Evolutionary conservation across 2,888 invertebrate species (phyloP).

Genomic region (Apomyelois bistriatella): DNA sequence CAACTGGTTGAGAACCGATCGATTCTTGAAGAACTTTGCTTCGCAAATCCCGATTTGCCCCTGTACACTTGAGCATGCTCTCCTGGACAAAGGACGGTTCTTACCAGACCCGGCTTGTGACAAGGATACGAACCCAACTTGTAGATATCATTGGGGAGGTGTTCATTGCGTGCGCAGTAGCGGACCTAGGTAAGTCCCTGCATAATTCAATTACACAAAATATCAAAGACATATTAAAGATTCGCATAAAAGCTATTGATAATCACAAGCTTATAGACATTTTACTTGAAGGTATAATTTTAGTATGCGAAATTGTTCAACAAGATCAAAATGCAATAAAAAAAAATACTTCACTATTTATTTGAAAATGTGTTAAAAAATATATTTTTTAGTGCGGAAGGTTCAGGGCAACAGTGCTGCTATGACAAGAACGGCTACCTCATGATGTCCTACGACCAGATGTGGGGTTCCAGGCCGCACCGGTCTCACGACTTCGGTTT

Average conservation of each 20-base stretch:
- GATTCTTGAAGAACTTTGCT: conserved; percentile 91
- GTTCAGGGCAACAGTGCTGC: conserved; percentile 98
- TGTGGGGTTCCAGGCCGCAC: conserved; percentile 94
- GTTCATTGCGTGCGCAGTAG: conserved; percentile 96
- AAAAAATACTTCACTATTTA: too few relatives aligned
- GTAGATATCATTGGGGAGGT: conserved; percentile 93
- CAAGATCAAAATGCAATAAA: too few relatives aligned
- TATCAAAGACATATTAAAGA: too few relatives aligned
- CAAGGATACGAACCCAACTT: conserved; percentile 92
- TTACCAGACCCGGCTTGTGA: conserved; percentile 95
- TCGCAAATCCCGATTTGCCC: conserved; percentile 93
- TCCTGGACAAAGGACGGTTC: conserved; percentile 94
- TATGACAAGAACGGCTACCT: conserved; percentile 95
- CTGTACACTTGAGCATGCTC: conserved; percentile 93
- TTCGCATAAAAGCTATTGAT: too few relatives aligned
- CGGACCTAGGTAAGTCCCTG: conserved; percentile 89
- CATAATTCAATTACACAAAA: too few relatives aligned
- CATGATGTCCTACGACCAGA: conserved; percentile 96
- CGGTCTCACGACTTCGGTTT: conserved; percentile 94
- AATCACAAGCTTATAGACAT: too few relatives aligned
- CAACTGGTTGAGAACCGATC: conserved; percentile 93
- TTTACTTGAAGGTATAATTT: too few relatives aligned
- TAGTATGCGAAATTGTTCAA: too few relatives aligned
- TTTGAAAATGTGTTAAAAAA: too few relatives aligned
- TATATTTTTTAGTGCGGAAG: conserved; percentile 83